phyloP scores from a whole-genome alignment of 2,797 vertebrate species.

The Pogonophryne albipinna region DNA sequence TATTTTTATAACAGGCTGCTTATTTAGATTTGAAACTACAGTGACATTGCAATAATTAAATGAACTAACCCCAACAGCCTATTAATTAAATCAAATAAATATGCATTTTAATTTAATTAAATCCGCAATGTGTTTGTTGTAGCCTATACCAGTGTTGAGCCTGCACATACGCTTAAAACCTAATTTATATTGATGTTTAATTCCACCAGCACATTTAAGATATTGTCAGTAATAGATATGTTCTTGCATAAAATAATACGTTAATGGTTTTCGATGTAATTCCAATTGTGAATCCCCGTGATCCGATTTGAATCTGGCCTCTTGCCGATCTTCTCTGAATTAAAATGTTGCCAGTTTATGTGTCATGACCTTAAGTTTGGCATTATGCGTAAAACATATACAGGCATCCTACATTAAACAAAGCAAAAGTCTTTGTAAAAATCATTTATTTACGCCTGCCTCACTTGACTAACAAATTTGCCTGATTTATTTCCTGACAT shows the following conservation, averaged over 20 bases:
- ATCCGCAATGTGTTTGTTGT: slow-evolving; percentile 25
- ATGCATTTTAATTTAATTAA: slow-evolving; percentile 41
- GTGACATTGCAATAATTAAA: slow-evolving; percentile 35
- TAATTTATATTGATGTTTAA: not conserved
- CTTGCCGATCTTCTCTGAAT: slow-evolving; percentile 34
- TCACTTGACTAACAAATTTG: slow-evolving; percentile 70
- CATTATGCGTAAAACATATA: slow-evolving; percentile 18
- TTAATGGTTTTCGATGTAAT: slow-evolving; percentile 42
- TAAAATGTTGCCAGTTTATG: slow-evolving; percentile 29
- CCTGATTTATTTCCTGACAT: slow-evolving; percentile 78
- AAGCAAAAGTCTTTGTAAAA: slow-evolving; percentile 22
- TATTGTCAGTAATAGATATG: slow-evolving; percentile 26
- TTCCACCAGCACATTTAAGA: not conserved
- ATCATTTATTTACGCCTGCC: slow-evolving; percentile 47
- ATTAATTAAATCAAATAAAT: slow-evolving; percentile 42
- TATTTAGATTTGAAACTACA: slow-evolving; percentile 32
- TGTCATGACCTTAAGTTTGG: slow-evolving; percentile 36
- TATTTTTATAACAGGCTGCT: not conserved
- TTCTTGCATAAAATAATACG: slow-evolving; percentile 25
- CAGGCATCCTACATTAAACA: slow-evolving; percentile 19
- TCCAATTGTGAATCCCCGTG: slow-evolving; percentile 13
- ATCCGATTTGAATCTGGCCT: slow-evolving; percentile 33
- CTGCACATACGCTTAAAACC: slow-evolving; percentile 3
- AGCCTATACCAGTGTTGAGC: not conserved
- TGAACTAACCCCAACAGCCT: slow-evolving; percentile 14